A percentile compares a stretch with the other conserved stretches of the same genome.
These are phyloP conservation scores for Zeuzera pyrina DNA, from an alignment of 2,888 invertebrate genomes.

Conservation along the genomic window DNA sequence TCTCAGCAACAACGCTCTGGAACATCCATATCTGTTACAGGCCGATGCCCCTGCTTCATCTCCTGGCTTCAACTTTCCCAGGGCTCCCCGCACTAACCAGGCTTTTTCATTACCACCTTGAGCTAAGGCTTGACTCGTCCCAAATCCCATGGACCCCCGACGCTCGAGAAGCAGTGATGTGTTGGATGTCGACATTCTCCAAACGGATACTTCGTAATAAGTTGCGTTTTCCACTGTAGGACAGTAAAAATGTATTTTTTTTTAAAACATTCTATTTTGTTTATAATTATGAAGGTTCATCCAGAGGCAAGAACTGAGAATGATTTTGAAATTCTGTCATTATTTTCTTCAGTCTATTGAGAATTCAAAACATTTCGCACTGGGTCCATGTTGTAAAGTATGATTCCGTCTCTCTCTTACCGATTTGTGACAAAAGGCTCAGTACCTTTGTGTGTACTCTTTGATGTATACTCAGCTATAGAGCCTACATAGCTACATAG, in stretches of 20 bases:
- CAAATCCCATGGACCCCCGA: constrained; percentile 51
- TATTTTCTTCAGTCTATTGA: no score
- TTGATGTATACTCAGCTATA: no score
- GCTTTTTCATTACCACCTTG: constrained; percentile 26
- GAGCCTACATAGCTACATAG: no score
- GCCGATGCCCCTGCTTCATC: constrained; percentile 61
- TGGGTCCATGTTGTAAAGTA: no score
- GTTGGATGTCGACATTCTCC: constrained; percentile 58
- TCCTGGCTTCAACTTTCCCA: constrained; percentile 39
- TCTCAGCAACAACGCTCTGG: constrained; percentile 41
- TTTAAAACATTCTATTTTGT: no score
- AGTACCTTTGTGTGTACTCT: no score
- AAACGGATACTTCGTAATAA: constrained; percentile 60
- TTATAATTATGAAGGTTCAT: neutral
- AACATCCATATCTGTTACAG: constrained; percentile 61
- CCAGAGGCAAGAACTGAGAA: neutral
- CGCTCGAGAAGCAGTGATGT: constrained; percentile 48
- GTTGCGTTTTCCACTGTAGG: constrained; percentile 60
- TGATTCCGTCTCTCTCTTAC: no score
- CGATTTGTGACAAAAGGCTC: no score
- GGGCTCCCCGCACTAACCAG: constrained; percentile 41
- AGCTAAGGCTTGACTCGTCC: constrained; percentile 42
- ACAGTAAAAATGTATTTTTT: no score
- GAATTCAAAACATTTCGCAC: no score
- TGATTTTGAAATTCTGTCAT: no score